phyloP scores from a whole-genome alignment of 2,888 invertebrate genomes.

The Eudemis profundana region DNA sequence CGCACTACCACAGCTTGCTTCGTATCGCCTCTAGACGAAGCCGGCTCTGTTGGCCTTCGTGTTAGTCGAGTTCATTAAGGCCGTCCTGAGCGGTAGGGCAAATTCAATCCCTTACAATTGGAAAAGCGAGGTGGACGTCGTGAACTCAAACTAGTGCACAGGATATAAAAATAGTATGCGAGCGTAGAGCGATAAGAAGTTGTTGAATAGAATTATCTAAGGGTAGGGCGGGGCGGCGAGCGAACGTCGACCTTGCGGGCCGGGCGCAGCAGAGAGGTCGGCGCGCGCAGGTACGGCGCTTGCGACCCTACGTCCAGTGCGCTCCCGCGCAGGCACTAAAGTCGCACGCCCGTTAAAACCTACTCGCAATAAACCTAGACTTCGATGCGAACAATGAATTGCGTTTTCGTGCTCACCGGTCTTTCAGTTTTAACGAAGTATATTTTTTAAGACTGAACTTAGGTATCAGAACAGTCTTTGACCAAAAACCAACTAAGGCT shows the following conservation, averaged over 20 bases:
- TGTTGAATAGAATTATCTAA: conserved; percentile 22
- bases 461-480: too few species aligned
- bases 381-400: conserved; percentile 56
- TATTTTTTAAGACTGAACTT: conserved; percentile 25
- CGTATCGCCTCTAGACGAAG: conserved; percentile 45
- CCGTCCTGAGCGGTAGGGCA: conserved; percentile 13
- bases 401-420: conserved; percentile 51
- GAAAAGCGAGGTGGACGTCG: conserved; percentile 41
- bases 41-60: conserved; percentile 32
- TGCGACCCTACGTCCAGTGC: conserved; percentile 36
- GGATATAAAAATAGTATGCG: conserved; percentile 58
- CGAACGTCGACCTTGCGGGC: conserved; percentile 36
- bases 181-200: conserved; percentile 57
- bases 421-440: conserved; percentile 44
- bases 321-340: conserved; percentile 47
- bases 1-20: conserved; percentile 58
- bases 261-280: conserved; percentile 35
- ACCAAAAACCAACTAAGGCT: too few species aligned
- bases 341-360: conserved; percentile 50
- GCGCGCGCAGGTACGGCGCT: conserved; percentile 33
- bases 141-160: conserved; percentile 55
- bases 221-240: conserved; percentile 11
- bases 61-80: conserved; percentile 26
- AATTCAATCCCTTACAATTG: conserved; percentile 24
- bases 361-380: conserved; percentile 55